Evolutionary conservation across 2,888 invertebrate genomes (phyloP).

Genomic region (Aquatica leii): DNA sequence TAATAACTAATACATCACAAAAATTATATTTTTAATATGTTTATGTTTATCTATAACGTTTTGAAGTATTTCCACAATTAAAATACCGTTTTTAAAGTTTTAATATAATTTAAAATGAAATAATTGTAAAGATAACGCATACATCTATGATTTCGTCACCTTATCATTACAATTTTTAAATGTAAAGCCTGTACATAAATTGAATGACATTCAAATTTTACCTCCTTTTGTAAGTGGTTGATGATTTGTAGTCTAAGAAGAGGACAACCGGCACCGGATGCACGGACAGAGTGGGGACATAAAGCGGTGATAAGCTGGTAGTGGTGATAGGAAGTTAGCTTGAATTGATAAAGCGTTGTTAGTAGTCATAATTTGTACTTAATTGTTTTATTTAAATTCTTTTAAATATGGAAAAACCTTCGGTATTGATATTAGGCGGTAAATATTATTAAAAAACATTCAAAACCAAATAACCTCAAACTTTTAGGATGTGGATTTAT

Average conservation of each 20-base stretch:
- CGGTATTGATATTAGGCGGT: slow-evolving; percentile 52
- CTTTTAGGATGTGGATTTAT: slow-evolving; percentile 90
- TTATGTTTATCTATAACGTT: no score
- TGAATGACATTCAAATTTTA: slow-evolving; percentile 8
- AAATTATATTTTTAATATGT: no score
- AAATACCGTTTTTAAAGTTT: no score
- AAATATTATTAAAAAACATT: slow-evolving; percentile 29
- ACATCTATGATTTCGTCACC: no score
- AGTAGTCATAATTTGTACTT: slow-evolving; percentile 19
- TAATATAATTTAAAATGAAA: no score
- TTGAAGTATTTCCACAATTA: no score
- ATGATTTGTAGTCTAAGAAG: slow-evolving; percentile 2
- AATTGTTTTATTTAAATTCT: slow-evolving; percentile 13
- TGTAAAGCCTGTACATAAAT: no score
- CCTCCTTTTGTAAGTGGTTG: slow-evolving; percentile 9
- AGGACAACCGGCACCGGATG: slow-evolving; percentile 29
- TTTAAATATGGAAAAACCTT: slow-evolving; percentile 48
- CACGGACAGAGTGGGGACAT: slow-evolving; percentile 20
- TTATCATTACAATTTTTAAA: no score
- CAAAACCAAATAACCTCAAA: slow-evolving; percentile 9
- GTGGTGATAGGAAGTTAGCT: slow-evolving; percentile 25
- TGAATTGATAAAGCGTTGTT: slow-evolving; percentile 24
- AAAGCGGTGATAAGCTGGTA: slow-evolving; percentile 34
- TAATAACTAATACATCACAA: no score
- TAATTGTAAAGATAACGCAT: no score